A percentile compares a stretch with the other conserved stretches of the same genome.
Conservation (phyloP, 2,888 invertebrate genomes). For the Brachypterus glaber region DNA sequence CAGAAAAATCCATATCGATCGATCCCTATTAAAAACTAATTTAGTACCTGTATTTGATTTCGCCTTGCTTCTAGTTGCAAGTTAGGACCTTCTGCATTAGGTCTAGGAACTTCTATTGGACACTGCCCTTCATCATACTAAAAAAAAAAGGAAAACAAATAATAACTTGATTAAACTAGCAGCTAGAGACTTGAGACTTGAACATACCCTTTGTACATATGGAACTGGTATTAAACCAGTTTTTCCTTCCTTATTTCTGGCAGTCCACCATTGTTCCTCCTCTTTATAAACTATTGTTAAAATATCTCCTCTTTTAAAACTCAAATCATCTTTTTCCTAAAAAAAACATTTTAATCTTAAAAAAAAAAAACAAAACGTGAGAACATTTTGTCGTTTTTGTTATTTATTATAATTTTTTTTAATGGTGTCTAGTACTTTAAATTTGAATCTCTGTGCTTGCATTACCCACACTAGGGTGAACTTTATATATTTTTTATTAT, state of each 20-base stretch:
- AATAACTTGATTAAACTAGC: neutral
- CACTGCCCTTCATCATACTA: slow-evolving; percentile 42
- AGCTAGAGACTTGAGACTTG: neutral
- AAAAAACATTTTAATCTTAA: too few relatives aligned
- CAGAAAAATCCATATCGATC: too few relatives aligned
- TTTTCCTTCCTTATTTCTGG: slow-evolving; percentile 75
- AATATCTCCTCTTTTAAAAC: slow-evolving; percentile 89
- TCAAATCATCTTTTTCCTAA: slow-evolving; percentile 89
- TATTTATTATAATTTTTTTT: too few relatives aligned
- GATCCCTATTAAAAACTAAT: neutral
- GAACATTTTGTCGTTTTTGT: too few relatives aligned
- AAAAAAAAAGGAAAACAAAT: slow-evolving; percentile 17
- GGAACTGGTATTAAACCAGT: slow-evolving; percentile 94
- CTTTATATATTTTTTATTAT: too few relatives aligned
- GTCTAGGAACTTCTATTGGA: slow-evolving; percentile 35
- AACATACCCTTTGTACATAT: slow-evolving; percentile 74
- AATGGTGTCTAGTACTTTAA: too few relatives aligned
- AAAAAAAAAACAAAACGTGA: too few relatives aligned
- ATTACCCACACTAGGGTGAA: too few relatives aligned
- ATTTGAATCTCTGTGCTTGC: too few relatives aligned
- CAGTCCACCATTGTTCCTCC: slow-evolving; percentile 99
- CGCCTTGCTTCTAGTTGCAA: slow-evolving; percentile 30
- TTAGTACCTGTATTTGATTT: slow-evolving; percentile 40
- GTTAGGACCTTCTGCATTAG: slow-evolving; percentile 37
- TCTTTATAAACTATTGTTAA: slow-evolving; percentile 87